Percentiles rank a stretch among this genome's conserved stretches.
These are phyloP conservation scores for Bubalus kerabau DNA, from an alignment of 2,113 vertebrate genomes.

Conservation along the genomic window DNA sequence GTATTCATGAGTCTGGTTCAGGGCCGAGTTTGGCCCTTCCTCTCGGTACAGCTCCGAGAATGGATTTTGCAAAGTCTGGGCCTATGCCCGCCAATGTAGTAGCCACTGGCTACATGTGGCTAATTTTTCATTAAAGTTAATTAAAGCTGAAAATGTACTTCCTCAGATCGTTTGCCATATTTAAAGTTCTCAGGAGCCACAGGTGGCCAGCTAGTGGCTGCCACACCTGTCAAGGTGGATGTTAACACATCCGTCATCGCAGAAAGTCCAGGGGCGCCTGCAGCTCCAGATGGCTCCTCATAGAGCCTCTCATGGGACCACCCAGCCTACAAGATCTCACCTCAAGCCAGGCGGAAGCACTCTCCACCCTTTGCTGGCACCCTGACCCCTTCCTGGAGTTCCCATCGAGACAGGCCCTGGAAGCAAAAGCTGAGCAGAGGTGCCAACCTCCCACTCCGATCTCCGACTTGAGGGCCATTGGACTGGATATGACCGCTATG, in stretches of 20 bases:
- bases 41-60: background rate
- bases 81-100: fast-evolving
- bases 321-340: background rate
- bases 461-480: background rate
- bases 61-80: background rate
- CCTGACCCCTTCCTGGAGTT: background rate
- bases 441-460: fast-evolving
- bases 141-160: background rate
- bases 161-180: background rate
- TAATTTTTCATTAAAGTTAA: background rate
- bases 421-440: background rate
- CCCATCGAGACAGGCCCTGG: background rate
- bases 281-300: background rate
- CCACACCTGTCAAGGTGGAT: background rate
- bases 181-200: background rate
- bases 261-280: background rate
- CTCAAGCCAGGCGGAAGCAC: background rate
- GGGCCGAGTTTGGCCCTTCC: background rate
- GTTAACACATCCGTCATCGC: background rate
- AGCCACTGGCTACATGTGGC: background rate
- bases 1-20: fast-evolving
- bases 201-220: background rate
- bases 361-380: background rate
- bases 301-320: background rate
- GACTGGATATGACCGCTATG: background rate